These are phyloP conservation scores for Paracanthobrama guichenoti DNA, from an alignment of 2,113 vertebrate species.

Conservation along the genomic window DNA sequence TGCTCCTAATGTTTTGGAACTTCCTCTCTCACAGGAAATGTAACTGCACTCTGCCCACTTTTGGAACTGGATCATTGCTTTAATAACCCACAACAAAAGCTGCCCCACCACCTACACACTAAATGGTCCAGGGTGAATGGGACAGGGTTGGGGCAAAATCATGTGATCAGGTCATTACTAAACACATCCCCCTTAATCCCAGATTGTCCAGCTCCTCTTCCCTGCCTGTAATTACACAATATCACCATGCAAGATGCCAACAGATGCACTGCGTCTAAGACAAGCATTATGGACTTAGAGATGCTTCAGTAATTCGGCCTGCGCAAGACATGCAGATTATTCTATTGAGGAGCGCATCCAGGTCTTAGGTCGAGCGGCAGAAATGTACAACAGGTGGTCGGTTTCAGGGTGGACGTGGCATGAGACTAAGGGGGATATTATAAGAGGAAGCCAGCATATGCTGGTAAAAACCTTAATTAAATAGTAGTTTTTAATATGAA, in stretches of 20 bases:
- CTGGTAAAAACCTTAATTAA: not conserved
- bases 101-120: slow-evolving; percentile 21
- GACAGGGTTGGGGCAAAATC: no score
- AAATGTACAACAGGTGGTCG: slow-evolving; percentile 41
- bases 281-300: slow-evolving; percentile 80
- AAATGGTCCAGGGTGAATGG: slow-evolving; percentile 55
- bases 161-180: slow-evolving; percentile 74
- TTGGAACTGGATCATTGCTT: not conserved
- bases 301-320: slow-evolving; percentile 61
- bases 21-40: not conserved
- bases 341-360: not conserved
- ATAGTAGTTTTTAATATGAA: not conserved
- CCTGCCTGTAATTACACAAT: slow-evolving; percentile 79
- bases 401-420: not conserved
- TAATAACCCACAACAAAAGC: no score
- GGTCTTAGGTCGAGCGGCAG: not conserved
- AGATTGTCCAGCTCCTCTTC: slow-evolving; percentile 73
- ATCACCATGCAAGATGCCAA: slow-evolving; percentile 73
- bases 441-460: not conserved
- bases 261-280: slow-evolving; percentile 81
- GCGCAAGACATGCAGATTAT: slow-evolving; percentile 61
- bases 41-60: no score
- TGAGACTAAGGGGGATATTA: not conserved
- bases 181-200: slow-evolving; percentile 72
- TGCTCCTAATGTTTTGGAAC: not conserved